Evolutionary conservation across 2,797 vertebrate species (phyloP).

Genomic region (Apogon talboti): DNA sequence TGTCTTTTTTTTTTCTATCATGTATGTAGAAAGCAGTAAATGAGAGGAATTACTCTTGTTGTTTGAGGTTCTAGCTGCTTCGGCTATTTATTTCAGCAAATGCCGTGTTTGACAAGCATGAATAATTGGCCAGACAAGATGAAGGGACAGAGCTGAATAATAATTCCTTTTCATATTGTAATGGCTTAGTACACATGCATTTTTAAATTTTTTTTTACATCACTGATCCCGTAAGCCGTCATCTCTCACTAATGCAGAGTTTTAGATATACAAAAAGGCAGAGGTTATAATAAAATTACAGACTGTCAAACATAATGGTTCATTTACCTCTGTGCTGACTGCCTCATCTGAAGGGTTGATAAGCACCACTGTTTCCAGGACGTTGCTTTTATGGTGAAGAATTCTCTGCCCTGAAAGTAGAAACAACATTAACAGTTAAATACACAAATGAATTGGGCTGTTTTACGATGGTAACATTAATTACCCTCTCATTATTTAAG

Average conservation of each 20-base stretch:
- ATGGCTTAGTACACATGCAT: conserved; percentile 16
- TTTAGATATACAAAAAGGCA: neutral
- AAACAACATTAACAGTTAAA: neutral
- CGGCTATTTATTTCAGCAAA: conserved; percentile 10
- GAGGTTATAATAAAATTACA: neutral
- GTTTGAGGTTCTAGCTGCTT: conserved; percentile 17
- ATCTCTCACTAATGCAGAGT: neutral
- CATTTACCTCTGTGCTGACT: conserved; percentile 92
- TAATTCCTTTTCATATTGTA: conserved; percentile 17
- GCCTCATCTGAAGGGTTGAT: conserved; percentile 98
- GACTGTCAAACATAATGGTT: neutral
- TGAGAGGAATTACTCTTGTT: conserved; percentile 21
- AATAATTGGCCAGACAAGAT: conserved; percentile 24
- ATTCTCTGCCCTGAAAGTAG: conserved; percentile 92
- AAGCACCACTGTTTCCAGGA: conserved; percentile 96
- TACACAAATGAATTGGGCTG: neutral
- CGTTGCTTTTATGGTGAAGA: conserved; percentile 96
- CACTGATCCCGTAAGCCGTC: conserved; percentile 14
- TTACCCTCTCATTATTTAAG: no score
- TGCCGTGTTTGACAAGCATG: neutral
- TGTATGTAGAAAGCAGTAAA: conserved; percentile 18
- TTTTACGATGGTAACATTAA: neutral
- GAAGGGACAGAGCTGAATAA: conserved; percentile 16
- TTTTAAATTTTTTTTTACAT: neutral
- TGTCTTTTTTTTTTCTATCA: neutral